A percentile compares a stretch with the other conserved stretches of the same genome.
These are phyloP conservation scores for Dicyema japonicum DNA, from an alignment of 1,140 invertebrate species.

Conservation along the genomic window DNA sequence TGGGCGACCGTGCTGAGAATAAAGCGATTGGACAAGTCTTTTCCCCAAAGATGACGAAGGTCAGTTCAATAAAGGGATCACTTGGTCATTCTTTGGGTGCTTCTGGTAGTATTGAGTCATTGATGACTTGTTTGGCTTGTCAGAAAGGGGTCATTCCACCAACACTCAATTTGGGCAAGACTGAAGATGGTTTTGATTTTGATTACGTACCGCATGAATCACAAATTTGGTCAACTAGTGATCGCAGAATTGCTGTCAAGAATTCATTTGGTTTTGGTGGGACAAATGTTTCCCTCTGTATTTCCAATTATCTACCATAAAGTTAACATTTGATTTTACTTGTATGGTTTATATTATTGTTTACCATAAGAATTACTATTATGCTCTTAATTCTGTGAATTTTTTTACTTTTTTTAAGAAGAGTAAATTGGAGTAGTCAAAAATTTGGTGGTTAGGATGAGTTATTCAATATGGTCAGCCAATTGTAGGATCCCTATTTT, in stretches of 20 bases:
- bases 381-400: too few relatives aligned
- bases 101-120: conserved; percentile 58
- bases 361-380: too few relatives aligned
- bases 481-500: too few relatives aligned
- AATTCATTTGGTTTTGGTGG: conserved; percentile 97
- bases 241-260: conserved; percentile 41
- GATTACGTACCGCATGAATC: conserved; percentile 33
- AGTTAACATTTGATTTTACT: too few relatives aligned
- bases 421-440: too few relatives aligned
- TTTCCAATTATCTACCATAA: too few relatives aligned
- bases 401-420: too few relatives aligned
- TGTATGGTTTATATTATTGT: too few relatives aligned
- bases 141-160: conserved; percentile 40
- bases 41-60: conserved; percentile 27
- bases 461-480: too few relatives aligned
- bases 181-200: conserved; percentile 26
- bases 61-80: conserved; percentile 70
- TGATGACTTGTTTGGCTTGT: conserved; percentile 46
- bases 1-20: conserved; percentile 60
- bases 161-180: conserved; percentile 48
- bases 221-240: conserved; percentile 25
- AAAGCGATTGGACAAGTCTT: conserved; percentile 37
- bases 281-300: conserved; percentile 61
- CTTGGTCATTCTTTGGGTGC: conserved; percentile 73
- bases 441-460: too few relatives aligned